Evolutionary conservation across 2,888 invertebrate genomes (phyloP), one percentile per base, ranked within the genome.

Genomic region (Cephonodes hylas): DNA sequence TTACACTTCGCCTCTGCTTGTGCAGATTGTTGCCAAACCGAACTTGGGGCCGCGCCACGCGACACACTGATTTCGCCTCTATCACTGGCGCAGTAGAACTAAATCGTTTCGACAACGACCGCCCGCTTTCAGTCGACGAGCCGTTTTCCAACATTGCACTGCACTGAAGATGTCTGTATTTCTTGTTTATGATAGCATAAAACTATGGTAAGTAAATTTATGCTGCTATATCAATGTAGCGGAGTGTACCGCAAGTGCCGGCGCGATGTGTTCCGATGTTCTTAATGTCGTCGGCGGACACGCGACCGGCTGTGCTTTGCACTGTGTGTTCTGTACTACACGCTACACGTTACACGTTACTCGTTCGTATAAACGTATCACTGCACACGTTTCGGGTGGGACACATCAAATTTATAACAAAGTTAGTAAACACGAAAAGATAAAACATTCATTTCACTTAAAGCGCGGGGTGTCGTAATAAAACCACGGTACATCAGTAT

Each of bases 161-260:
- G 85, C 82, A 83, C 82, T 84, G 83, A 86, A 87, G 85, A 87
- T 85, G 86, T 89, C 84, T 86, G 86, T 84, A 88, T 83, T 79
- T 80, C 81, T 82, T 85, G 85, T 86, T 86, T 87, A 87, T 85
- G 85, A 86, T 85, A 83, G 79, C 84, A 86, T 85, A 87, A 88
- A 88, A 83, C 85, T 84, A 86, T 86, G 82, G 81, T 81, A 81
- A 80, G 81, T 81, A 83, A 86, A 85, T 86, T 85, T 85, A 84
- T 86, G 77, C 78, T 68, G 77, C 81, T 75, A 81, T 79, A 83
- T 79, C 76, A 75, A 79, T 79, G 80, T 78, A 78, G 76, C 75
- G 69, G 68, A 71, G 73, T 76, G 73, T 73, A 79, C 80, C 73
- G 70, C 74, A 69, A 73, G 70, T 70, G 68, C 75, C 70, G 70